Percentiles rank a stretch among this genome's conserved stretches.
These are phyloP conservation scores for Pseudococcus viburni DNA, from an alignment of 2,888 invertebrate species.

Conservation along the genomic window DNA sequence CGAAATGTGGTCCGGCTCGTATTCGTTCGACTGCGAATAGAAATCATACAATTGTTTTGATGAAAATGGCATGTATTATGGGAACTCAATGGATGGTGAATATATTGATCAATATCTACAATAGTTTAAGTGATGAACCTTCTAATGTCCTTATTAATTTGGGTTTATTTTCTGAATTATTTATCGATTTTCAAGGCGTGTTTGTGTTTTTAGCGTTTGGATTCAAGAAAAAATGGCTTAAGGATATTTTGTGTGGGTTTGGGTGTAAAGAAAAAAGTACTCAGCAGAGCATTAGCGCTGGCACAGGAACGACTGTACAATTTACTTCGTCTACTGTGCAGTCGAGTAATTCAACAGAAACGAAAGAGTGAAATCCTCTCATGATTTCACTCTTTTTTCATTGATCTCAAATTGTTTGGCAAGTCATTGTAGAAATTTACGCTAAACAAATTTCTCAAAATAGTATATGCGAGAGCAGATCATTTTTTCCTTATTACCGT, in stretches of 20 bases:
- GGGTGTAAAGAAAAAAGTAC: not conserved
- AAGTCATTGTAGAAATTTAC: too few species aligned
- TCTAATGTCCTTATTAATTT: not conserved
- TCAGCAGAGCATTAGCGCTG: not conserved
- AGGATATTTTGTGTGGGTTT: not conserved
- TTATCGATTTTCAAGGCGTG: not conserved
- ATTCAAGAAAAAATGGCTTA: not conserved
- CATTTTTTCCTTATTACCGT: too few species aligned
- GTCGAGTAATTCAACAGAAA: too few species aligned
- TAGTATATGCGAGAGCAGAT: too few species aligned
- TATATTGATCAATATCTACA: not conserved
- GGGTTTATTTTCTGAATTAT: not conserved
- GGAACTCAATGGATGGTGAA: not conserved
- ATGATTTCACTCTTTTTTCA: too few species aligned
- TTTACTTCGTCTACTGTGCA: too few species aligned
- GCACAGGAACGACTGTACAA: too few species aligned
- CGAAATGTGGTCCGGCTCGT: not conserved
- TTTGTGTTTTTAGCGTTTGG: constrained; percentile 5
- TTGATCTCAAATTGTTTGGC: too few species aligned
- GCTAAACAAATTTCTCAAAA: too few species aligned
- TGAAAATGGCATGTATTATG: not conserved
- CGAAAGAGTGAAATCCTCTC: too few species aligned
- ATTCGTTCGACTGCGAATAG: not conserved
- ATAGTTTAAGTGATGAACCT: too few species aligned
- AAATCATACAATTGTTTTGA: not conserved